Base-by-base conservation (phyloP, 1,140 invertebrate species). In the Eupristina koningsbergeri region DNA sequence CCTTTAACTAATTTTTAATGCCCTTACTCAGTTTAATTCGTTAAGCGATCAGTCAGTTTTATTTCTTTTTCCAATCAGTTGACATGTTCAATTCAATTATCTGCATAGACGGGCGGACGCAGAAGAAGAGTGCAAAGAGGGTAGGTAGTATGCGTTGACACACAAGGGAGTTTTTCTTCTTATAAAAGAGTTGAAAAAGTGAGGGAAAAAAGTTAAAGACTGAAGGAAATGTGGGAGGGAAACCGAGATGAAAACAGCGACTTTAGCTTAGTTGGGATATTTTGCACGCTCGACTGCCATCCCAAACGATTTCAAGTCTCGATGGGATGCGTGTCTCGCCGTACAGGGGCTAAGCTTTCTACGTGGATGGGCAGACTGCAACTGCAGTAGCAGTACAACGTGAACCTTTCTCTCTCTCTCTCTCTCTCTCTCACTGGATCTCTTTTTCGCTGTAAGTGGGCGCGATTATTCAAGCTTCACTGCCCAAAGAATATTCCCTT, bases 401-500 rank as follows among this genome's bases (percentile, higher is more conserved):
- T 89, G 87, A 86, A 86, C 87, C 84, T 81, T 85, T 77, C 11
- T 69, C 47, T 15, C 47, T 9, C 13, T 15, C 47, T 50, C 7
- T 15, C 7, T 50, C 31, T 31, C 41, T 74, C 26, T 0, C 5
- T 73, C 69, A 41, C 45, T 26, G 6, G 58, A 9, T 74, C 45
- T 64, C 17, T 13, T 34, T 74, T 29, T 50, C 73, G n/a, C 36
- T 11, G 45, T 45, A 50, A 71, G 82, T 41, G 26, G 88, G 87
- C 86, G 81, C 89, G 89, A 91, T 91, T 92, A 92, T 90, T 87
- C 89, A 89, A 91, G 90, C 91, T 91, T 88, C 87, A 88, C 89
- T 92, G 87, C 85, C 89, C 91, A 91, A 91, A 91, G 90, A 89
- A 91, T 90, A 90, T 89, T 88, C 88, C 86, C 86, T 88, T 85